phyloP scores from a whole-genome alignment of 2,797 vertebrate species.

The Triplophysa bombifrons region DNA sequence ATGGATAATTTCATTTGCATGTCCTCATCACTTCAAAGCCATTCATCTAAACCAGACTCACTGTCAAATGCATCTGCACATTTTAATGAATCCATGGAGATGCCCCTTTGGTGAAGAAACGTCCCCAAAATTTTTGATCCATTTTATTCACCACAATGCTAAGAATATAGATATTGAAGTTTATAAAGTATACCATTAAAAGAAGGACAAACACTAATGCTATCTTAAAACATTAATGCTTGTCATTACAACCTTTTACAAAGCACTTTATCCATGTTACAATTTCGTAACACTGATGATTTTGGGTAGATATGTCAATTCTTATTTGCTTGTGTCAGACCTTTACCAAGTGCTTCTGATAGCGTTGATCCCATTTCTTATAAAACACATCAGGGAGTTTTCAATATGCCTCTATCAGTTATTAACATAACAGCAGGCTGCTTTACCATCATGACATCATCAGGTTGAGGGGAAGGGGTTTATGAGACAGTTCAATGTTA shows the following conservation, averaged over 20 bases:
- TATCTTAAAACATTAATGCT: constrained; percentile 5
- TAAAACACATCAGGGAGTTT: background rate
- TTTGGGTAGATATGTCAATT: constrained; percentile 10
- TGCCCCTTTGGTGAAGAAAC: background rate
- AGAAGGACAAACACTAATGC: constrained; percentile 1
- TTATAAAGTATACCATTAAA: background rate
- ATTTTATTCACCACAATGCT: background rate
- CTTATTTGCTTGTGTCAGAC: background rate
- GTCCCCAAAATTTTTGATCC: background rate
- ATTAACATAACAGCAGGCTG: constrained; percentile 11
- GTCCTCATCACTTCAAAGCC: constrained; percentile 30
- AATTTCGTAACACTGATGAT: constrained; percentile 22
- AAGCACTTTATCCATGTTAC: background rate
- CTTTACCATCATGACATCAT: constrained; percentile 23
- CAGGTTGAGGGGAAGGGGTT: constrained; percentile 12
- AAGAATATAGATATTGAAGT: background rate
- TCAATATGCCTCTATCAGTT: constrained; percentile 27
- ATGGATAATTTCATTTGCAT: constrained; percentile 51
- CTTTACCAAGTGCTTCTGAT: constrained; percentile 13
- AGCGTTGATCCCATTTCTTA: background rate
- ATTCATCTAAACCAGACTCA: constrained; percentile 27
- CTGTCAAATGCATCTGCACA: constrained; percentile 25
- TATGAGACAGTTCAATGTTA: constrained; percentile 51
- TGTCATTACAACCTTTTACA: constrained; percentile 7
- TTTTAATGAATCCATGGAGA: constrained; percentile 19